Percentiles rank a stretch among this genome's conserved stretches.
Conservation (phyloP, 2,888 invertebrate genomes). For the Hyposoter dolosus region DNA sequence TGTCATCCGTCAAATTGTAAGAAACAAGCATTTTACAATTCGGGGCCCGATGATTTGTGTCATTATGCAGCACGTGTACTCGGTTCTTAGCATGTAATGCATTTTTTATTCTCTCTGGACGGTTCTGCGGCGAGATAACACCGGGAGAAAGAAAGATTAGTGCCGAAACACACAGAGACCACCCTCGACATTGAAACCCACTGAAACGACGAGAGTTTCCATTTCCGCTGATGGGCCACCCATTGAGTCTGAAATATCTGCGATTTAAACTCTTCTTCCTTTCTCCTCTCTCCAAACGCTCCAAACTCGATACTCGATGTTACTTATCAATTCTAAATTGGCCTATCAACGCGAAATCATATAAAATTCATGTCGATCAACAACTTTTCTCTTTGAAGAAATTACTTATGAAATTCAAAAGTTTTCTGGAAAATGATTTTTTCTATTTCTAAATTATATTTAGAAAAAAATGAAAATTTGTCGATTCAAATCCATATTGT, state of each 20-base stretch:
- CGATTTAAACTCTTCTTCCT: background rate
- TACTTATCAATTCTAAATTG: constrained; percentile 22
- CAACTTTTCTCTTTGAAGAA: background rate
- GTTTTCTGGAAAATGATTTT: background rate
- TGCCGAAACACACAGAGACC: constrained; percentile 12
- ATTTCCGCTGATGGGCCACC: constrained; percentile 49
- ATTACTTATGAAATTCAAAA: background rate
- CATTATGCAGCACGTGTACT: constrained; percentile 50
- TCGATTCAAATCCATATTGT: too few relatives aligned
- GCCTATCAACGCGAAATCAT: constrained; percentile 9
- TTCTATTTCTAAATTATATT: too few relatives aligned
- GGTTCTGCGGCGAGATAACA: constrained; percentile 41
- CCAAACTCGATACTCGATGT: background rate
- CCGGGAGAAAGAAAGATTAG: constrained; percentile 10
- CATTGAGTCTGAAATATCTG: constrained; percentile 17
- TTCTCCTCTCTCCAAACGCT: background rate
- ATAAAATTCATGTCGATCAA: background rate
- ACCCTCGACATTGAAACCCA: constrained; percentile 31
- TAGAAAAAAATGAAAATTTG: too few relatives aligned
- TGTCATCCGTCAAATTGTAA: constrained; percentile 28
- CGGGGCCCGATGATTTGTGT: constrained; percentile 17
- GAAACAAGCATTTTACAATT: constrained; percentile 35
- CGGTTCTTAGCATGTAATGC: constrained; percentile 25
- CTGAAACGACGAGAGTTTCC: constrained; percentile 32
- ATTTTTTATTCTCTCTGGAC: constrained; percentile 31